Percentiles rank a stretch among this genome's conserved stretches.
phyloP scores from a whole-genome alignment of 2,888 invertebrate species.

The Synanthedon tipuliformis region DNA sequence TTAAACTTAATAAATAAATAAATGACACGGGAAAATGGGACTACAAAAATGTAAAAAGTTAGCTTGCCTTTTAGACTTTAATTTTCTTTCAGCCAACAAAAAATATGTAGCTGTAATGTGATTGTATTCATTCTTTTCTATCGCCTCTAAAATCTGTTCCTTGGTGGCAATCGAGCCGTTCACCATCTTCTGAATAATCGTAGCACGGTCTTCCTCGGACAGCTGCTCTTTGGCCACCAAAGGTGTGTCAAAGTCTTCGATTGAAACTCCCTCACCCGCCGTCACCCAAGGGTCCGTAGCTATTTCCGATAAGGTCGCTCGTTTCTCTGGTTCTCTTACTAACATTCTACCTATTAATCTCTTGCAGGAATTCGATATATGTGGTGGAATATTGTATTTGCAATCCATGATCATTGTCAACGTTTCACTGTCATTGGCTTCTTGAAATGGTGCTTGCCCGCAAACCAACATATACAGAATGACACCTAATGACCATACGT shows the following conservation, averaged over 20 bases:
- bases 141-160: slow-evolving; percentile 92
- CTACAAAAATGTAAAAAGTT: no score
- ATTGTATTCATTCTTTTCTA: slow-evolving; percentile 97
- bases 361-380: slow-evolving; percentile 88
- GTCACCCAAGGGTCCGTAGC: slow-evolving; percentile 86
- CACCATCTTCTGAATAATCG: slow-evolving; percentile 95
- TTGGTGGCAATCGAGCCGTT: slow-evolving; percentile 94
- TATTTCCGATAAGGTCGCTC: slow-evolving; percentile 90
- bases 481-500: slow-evolving; percentile 99
- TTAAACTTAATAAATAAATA: no score
- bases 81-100: slow-evolving; percentile 91
- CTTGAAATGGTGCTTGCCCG: slow-evolving; percentile 97
- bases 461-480: slow-evolving; percentile 98
- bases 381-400: slow-evolving; percentile 91
- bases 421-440: slow-evolving; percentile 99
- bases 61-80: slow-evolving; percentile 78
- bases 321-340: slow-evolving; percentile 90
- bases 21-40: no score
- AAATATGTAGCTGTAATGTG: slow-evolving; percentile 99
- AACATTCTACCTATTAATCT: slow-evolving; percentile 92
- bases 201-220: slow-evolving; percentile 89
- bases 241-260: slow-evolving; percentile 77
- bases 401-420: slow-evolving; percentile 99
- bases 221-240: slow-evolving; percentile 91
- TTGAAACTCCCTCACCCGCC: slow-evolving; percentile 61